phyloP scores from a whole-genome alignment of 2,888 invertebrate genomes.

The Oxystoma pomonae region DNA sequence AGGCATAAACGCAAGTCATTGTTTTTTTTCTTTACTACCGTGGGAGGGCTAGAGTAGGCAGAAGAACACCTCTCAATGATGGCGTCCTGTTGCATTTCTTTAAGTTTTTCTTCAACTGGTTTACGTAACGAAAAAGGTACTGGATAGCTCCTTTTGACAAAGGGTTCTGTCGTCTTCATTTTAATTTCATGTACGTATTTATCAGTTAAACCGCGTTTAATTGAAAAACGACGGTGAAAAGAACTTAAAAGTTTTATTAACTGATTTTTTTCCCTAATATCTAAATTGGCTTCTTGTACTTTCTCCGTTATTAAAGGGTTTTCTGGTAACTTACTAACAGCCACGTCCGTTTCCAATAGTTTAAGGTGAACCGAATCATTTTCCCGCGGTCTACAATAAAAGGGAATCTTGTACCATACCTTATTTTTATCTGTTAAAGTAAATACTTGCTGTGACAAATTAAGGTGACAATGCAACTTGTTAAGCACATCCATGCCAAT shows the following conservation, averaged over 20 bases:
- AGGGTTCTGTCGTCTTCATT: slow-evolving; percentile 8
- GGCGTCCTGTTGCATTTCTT: slow-evolving; percentile 11
- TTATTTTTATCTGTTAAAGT: background rate
- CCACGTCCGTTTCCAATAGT: no score
- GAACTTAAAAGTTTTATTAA: background rate
- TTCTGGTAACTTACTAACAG: no score
- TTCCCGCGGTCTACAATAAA: background rate
- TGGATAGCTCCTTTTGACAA: slow-evolving; percentile 10
- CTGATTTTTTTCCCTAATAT: background rate
- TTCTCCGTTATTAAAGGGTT: no score
- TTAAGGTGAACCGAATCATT: no score
- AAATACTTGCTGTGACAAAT: background rate
- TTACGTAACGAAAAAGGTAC: slow-evolving; percentile 10
- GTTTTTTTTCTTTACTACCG: slow-evolving; percentile 15
- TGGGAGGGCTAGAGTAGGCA: slow-evolving; percentile 14
- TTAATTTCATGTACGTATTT: slow-evolving; percentile 12
- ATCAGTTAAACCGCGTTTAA: slow-evolving; percentile 10
- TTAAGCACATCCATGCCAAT: background rate
- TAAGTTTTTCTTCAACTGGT: slow-evolving; percentile 9
- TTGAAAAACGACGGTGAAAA: slow-evolving; percentile 4
- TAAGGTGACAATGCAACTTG: background rate
- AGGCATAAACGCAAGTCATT: slow-evolving; percentile 14
- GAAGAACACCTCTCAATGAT: slow-evolving; percentile 12
- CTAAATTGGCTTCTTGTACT: background rate
- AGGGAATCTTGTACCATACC: background rate